Evolutionary conservation across 2,113 vertebrate genomes (phyloP).

Genomic region (Carollia perspicillata): DNA sequence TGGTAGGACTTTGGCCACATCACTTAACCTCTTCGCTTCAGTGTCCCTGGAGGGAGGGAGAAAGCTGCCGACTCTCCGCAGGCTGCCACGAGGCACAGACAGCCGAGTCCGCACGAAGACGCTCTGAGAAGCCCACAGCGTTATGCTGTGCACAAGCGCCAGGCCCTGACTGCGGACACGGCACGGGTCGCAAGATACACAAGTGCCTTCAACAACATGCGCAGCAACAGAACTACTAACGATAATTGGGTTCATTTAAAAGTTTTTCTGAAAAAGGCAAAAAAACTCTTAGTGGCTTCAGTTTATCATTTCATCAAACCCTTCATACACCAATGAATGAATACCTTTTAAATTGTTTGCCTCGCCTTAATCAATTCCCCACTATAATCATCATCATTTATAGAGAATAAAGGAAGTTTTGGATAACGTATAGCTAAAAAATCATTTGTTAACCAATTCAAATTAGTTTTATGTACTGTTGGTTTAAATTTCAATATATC

Average conservation of each 20-base stretch:
- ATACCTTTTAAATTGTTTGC: not conserved
- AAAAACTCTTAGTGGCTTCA: constrained; percentile 12
- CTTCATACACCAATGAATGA: not conserved
- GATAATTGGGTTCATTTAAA: not conserved
- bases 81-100: not conserved
- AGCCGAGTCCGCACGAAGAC: not conserved
- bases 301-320: not conserved
- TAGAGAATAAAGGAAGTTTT: not conserved
- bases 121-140: not conserved
- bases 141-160: not conserved
- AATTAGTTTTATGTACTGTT: not conserved
- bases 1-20: not conserved
- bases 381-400: not conserved
- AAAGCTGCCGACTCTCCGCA: not conserved
- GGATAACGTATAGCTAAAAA: not conserved
- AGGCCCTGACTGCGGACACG: not conserved
- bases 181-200: not conserved
- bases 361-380: not conserved
- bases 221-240: not conserved
- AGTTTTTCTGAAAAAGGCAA: not conserved
- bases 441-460: not conserved
- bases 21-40: not conserved
- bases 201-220: not conserved
- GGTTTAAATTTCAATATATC: not conserved
- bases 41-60: not conserved